A percentile compares a stretch with the other conserved stretches of the same genome.
Conservation (phyloP, 2,888 invertebrate species). For the Miltochrista miniata region DNA sequence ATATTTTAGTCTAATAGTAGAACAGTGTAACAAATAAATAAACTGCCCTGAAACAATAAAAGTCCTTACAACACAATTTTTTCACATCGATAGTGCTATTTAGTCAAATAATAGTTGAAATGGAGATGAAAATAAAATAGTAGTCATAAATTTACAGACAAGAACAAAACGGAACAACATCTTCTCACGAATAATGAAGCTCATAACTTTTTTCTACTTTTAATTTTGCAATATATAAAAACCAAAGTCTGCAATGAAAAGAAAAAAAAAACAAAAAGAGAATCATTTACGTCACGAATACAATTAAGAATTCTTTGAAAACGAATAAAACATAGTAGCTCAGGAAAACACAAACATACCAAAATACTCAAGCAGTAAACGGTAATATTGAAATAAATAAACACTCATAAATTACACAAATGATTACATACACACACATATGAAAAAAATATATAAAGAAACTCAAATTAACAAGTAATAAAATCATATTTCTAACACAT, state of each 20-base stretch:
- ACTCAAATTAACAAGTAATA: slow-evolving; percentile 43
- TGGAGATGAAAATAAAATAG: too few species aligned
- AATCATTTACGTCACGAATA: slow-evolving; percentile 5
- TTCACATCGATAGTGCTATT: too few species aligned
- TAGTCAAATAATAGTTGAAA: too few species aligned
- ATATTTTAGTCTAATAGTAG: too few species aligned
- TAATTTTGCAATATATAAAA: neutral
- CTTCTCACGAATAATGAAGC: too few species aligned
- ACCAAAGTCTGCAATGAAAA: neutral
- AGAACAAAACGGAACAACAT: too few species aligned
- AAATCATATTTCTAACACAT: slow-evolving; percentile 40
- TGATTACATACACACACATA: slow-evolving; percentile 16
- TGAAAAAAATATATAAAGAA: slow-evolving; percentile 14
- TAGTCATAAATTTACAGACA: too few species aligned
- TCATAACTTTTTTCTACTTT: too few species aligned
- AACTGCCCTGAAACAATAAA: too few species aligned
- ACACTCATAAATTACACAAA: slow-evolving; percentile 26
- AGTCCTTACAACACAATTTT: too few species aligned
- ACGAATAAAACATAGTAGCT: slow-evolving; percentile 18
- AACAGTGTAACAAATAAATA: too few species aligned
- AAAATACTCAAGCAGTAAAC: slow-evolving; percentile 22
- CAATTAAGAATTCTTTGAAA: slow-evolving; percentile 23
- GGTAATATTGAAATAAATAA: slow-evolving; percentile 28
- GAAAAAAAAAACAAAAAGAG: slow-evolving; percentile 5
- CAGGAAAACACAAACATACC: slow-evolving; percentile 3